Percentiles rank a stretch among this genome's conserved stretches.
These are phyloP conservation scores for Plebejus melissa DNA, from an alignment of 2,888 invertebrate species.

Conservation along the genomic window DNA sequence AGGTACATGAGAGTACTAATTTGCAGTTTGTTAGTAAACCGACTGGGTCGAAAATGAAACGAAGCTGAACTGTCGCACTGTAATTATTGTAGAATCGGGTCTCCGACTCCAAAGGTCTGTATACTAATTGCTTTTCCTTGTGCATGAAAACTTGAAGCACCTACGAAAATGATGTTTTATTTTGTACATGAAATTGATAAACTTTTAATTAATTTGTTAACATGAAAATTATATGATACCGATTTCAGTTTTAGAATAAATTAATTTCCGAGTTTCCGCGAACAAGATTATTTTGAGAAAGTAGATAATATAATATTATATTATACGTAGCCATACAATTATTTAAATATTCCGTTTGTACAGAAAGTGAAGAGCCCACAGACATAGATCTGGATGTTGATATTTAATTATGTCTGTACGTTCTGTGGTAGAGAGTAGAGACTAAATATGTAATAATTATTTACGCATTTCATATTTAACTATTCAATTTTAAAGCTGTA, in stretches of 20 bases:
- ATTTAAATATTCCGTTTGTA: background rate
- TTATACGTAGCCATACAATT: background rate
- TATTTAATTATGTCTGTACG: too few relatives aligned
- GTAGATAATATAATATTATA: background rate
- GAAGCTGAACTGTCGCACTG: too few relatives aligned
- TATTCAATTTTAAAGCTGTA: background rate
- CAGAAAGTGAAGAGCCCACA: background rate
- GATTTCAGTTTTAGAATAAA: background rate
- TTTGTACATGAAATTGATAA: background rate
- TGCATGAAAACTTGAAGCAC: slow-evolving; percentile 31
- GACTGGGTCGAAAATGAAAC: background rate
- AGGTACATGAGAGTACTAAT: too few relatives aligned
- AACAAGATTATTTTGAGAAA: background rate
- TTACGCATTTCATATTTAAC: background rate
- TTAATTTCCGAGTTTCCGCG: background rate
- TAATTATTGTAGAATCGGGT: background rate
- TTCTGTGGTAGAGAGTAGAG: too few relatives aligned
- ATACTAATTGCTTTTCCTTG: slow-evolving; percentile 38
- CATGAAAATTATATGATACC: background rate
- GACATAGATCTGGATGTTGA: too few relatives aligned
- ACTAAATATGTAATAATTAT: background rate
- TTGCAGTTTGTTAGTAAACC: too few relatives aligned
- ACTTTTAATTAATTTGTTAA: slow-evolving; percentile 11
- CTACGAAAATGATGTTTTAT: background rate
- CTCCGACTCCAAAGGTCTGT: slow-evolving; percentile 22